Evolutionary conservation across 2,888 invertebrate genomes (phyloP), one percentile per base, ranked within the genome.

Genomic region (Platycheirus rosarum): DNA sequence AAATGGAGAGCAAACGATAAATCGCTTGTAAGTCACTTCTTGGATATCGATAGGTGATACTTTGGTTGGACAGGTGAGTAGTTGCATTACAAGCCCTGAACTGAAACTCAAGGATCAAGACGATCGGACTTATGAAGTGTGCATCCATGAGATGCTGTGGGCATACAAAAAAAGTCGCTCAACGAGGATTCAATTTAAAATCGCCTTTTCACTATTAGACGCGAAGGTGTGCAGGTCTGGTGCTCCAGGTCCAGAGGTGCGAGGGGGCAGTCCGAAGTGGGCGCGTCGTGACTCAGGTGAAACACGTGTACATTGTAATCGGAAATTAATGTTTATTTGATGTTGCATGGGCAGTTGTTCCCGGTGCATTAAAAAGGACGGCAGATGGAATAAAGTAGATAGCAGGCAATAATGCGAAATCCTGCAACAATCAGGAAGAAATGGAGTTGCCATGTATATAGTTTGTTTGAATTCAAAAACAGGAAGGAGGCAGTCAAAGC

Each of bases 281-380:
- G 53, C 53, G 69, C 75, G 53, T 80, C 79, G 69, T 75, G 80
- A 70, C 69, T 80, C 75, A 70, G 60, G 70, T 76, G 65, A 65
- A 76, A 76, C 80, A 80, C 76, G 76, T 80, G 80, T 80, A 70
- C 65, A 13, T 23, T 48, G 60, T 80, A 80, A 80, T 80, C 80
- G 76, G 65, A 70, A 76, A 80, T 80, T 80, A 80, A 80, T 80
- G 75, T 76, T 80, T 80, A 70, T 80, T 76, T 76, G 76, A 80
- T 76, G 70, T 66, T 66, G 70, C 51, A 80, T 70, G 70, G 76
- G 70, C 80, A 80, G 76, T 73, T 46, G 46, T 53, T 53, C 7
- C 70, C 51, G 53, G 37, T 29, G 46, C 29, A 53, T 13, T 55
- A 53, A 55, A 26, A 37, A 32, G 26, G 32, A 53, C 9, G 51